Evolutionary conservation across 1,140 invertebrate species (phyloP), one percentile per base, ranked within the genome.

Genomic region (Achatina immaculata): DNA sequence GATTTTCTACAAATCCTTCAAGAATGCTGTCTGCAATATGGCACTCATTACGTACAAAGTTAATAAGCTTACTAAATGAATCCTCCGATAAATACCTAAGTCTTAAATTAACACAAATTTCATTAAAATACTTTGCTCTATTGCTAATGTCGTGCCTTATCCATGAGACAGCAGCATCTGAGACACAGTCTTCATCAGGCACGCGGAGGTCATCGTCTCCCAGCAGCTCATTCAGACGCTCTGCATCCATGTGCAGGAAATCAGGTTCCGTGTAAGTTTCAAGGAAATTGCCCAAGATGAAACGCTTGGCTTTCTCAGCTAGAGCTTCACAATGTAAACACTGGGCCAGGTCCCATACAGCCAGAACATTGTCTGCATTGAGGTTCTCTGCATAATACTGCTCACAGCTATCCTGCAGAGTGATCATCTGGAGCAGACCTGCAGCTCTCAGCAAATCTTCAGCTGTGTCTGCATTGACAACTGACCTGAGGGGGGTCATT

Each of bases 321-420:
- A 87, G 71, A 16, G 66, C 72, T 16, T 82, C 73, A 58, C 86
- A 85, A 24, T 83, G 74, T n/a, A 85, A 80, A 19, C 81, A 84
- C 40, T 82, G 58, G 0, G 84, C 83, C 19, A 87, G 81, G 62
- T 85, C 84, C 84, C 84, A 87, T 6, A 84, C 81, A 43, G 81
- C 86, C 16, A 85, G 28, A 40, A 83, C 83, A 76, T 87, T 87
- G 3, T 85, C 84, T 21, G 68, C 43, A 58, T 80, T 76, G 14
- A 87, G 80, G 24, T 86, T 81, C 16, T 83, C 82, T 21, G 68
- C 58, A 73, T 85, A 85, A 58, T 81, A 87, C 16, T 78, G 76
- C 74, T 85, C 84, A 82, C 86, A 87, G 31, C 82, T 82, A n/a
- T 83, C 83, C 74, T 84, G 82, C 42, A 86, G 73, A 71, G 83